These are phyloP conservation scores for Gastrophysa polygoni DNA, from an alignment of 2,888 invertebrate species.

Conservation along the genomic window DNA sequence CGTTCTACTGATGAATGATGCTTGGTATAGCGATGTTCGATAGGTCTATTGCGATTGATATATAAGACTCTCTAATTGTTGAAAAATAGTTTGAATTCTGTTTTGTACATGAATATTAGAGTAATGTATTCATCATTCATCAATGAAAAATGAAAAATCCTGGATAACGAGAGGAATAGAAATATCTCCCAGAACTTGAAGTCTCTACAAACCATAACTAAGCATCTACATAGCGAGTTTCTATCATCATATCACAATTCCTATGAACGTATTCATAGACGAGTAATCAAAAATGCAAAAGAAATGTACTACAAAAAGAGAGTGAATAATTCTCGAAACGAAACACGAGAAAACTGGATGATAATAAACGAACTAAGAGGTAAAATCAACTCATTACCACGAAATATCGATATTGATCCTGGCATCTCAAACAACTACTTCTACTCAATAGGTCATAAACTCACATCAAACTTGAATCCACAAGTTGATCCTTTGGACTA, in stretches of 20 bases:
- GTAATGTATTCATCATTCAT: constrained; percentile 15
- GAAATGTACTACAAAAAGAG: background rate
- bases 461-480: background rate
- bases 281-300: background rate
- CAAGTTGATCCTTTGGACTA: background rate
- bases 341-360: background rate
- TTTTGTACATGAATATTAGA: background rate
- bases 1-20: too few species aligned
- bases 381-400: background rate
- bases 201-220: background rate
- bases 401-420: background rate
- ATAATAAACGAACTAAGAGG: background rate
- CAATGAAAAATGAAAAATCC: background rate
- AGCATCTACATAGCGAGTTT: background rate
- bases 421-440: background rate
- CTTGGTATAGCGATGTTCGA: too few species aligned
- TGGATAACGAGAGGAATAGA: background rate
- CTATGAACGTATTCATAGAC: too few species aligned
- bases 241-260: too few species aligned
- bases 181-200: background rate
- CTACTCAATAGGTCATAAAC: background rate
- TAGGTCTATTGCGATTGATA: background rate
- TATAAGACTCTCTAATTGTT: background rate
- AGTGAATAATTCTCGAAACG: background rate
- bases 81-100: background rate